Conservation (phyloP, 2,113 vertebrate genomes). For the Ophthalmolycus amberensis region DNA sequence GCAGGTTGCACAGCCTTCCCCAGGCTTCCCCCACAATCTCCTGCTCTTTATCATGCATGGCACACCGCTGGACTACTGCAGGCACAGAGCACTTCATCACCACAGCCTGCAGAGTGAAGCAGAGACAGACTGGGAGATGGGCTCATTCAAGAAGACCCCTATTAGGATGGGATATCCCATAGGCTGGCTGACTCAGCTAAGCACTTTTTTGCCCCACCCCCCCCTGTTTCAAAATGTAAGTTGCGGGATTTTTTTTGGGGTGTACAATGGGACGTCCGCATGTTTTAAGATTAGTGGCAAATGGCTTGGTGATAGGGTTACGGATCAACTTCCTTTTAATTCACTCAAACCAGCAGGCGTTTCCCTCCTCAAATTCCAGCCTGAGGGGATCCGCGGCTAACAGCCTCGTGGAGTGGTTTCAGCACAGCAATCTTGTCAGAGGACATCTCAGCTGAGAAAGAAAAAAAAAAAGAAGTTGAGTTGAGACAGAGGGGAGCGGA, state of each 20-base stretch:
- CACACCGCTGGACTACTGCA: constrained; percentile 73
- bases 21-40: constrained; percentile 54
- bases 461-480: constrained; percentile 50
- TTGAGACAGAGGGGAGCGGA: constrained; percentile 70
- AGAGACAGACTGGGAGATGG: constrained; percentile 62
- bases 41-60: constrained; percentile 78
- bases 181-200: constrained; percentile 29
- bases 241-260: constrained; percentile 8
- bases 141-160: constrained; percentile 72
- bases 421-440: constrained; percentile 72
- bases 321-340: constrained; percentile 72
- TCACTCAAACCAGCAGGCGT: constrained; percentile 70
- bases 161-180: constrained; percentile 68
- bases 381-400: constrained; percentile 74
- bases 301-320: constrained; percentile 58
- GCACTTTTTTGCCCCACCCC: not conserved
- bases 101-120: constrained; percentile 72
- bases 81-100: constrained; percentile 76
- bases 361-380: constrained; percentile 69
- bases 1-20: constrained; percentile 56
- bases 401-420: constrained; percentile 62
- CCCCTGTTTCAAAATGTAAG: constrained; percentile 40
- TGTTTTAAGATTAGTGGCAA: constrained; percentile 68
- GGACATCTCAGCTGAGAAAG: constrained; percentile 75
- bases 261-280: constrained; percentile 36